Base-by-base conservation (phyloP, 2,888 invertebrate species). In the Melipona beecheii region DNA sequence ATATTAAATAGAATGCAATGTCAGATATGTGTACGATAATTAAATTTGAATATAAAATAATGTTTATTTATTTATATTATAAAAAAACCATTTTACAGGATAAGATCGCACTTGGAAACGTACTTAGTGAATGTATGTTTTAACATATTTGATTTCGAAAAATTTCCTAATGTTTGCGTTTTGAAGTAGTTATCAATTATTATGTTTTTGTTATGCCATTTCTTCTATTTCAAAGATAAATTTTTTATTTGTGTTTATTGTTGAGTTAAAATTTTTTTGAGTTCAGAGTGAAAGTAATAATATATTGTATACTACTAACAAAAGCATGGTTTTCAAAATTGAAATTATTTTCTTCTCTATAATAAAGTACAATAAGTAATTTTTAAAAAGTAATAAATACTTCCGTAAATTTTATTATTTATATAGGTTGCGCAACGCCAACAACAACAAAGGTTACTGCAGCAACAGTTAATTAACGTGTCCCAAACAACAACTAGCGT, bases 381-480 rank as follows among this genome's bases (percentile, higher is more conserved):
- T 72, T 21, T 78, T 19, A 21, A 5, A 50, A 1, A 31, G 31
- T 24, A 27, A 2, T 31, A 52, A 68, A 19, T 56, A 27, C 11
- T 17, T 54, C 31, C 2, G 5, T 19, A n/a, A 58, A 36, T 75
- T 27, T 11, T 62, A 11, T 27, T 64, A 15, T 19, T 36, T 58
- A 19, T 36, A 68, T 91, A 97, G 96, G 96, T 96, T 81, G 96
- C 96, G 1, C 97, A 97, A 90, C 95, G 97, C 2, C 97, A 97
- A 91, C 96, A 96, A 90, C 96, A 95, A 84, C 95, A 96, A 90
- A 95, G 96, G 79, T 92, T 96, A 69, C 95, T 95, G 66, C 96
- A 96, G 88, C 96, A 96, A 88, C 93, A 95, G 80, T 92, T 94
- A 83, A 93, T 90, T 49, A 92, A 89, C 70, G 82, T 90, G 58